phyloP scores from a whole-genome alignment of 2,113 vertebrate species.

The Geococcyx californianus region DNA sequence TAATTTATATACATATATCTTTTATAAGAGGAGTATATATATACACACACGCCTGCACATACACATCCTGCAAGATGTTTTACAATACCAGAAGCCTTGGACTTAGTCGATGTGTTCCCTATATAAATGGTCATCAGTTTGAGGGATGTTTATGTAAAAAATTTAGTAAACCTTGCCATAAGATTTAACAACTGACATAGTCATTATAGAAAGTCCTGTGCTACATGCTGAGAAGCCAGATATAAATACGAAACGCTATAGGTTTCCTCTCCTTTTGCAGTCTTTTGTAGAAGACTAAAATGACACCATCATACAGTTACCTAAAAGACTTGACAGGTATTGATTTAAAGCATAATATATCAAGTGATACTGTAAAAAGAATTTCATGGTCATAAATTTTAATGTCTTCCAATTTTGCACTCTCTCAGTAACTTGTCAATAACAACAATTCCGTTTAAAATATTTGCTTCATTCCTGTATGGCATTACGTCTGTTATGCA shows the following conservation, averaged over 20 bases:
- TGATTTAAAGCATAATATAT: constrained; percentile 79
- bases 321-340: constrained; percentile 75
- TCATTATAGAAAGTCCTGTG: constrained; percentile 31
- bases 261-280: constrained; percentile 56
- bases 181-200: constrained; percentile 44
- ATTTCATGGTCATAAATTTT: constrained; percentile 84
- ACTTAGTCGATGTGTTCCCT: constrained; percentile 24
- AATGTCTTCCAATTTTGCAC: constrained; percentile 77
- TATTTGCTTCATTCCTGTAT: constrained; percentile 64
- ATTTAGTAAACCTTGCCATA: constrained; percentile 44
- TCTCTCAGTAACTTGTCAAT: constrained; percentile 76
- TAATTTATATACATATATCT: neutral
- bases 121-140: neutral
- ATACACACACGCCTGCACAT: too few relatives aligned
- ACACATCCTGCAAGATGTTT: neutral
- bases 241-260: constrained; percentile 62
- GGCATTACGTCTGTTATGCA: constrained; percentile 29
- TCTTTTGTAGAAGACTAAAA: constrained; percentile 72
- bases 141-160: constrained; percentile 22
- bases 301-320: constrained; percentile 73
- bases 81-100: neutral
- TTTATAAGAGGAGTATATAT: neutral
- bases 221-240: constrained; percentile 58
- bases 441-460: constrained; percentile 74
- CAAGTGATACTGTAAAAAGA: constrained; percentile 76